phyloP scores from a whole-genome alignment of 2,797 vertebrate genomes.

The Falco columbarius region DNA sequence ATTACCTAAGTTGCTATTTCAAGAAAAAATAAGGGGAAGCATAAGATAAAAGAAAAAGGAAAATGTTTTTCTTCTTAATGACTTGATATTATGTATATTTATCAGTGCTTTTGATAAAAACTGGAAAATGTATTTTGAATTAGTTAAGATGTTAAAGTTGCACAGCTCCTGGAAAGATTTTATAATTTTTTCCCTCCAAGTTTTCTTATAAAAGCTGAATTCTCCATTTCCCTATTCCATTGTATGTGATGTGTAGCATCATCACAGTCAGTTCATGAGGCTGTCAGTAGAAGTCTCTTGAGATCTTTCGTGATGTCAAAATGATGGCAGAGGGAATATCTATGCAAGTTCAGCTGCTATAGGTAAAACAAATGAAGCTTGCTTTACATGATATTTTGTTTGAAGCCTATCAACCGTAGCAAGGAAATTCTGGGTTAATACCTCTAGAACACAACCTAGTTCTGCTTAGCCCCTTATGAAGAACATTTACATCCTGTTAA shows the following conservation, averaged over 20 bases:
- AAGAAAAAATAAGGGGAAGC: neutral
- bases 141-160: neutral
- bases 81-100: neutral
- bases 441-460: neutral
- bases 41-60: neutral
- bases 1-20: neutral
- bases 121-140: neutral
- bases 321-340: conserved; percentile 20
- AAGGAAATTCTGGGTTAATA: conserved; percentile 26
- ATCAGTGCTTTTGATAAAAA: neutral
- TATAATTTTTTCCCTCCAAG: neutral
- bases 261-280: conserved; percentile 51
- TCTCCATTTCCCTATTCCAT: conserved; percentile 25
- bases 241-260: neutral
- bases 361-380: conserved; percentile 51
- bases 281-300: conserved; percentile 5
- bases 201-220: conserved; percentile 10
- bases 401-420: neutral
- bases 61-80: neutral
- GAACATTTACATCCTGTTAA: neutral
- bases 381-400: conserved; percentile 35
- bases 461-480: neutral
- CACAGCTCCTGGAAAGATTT: neutral
- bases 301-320: conserved; percentile 41
- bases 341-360: conserved; percentile 21